Base-by-base conservation (phyloP, 2,113 vertebrate genomes). In the Hippocampus zosterae region DNA sequence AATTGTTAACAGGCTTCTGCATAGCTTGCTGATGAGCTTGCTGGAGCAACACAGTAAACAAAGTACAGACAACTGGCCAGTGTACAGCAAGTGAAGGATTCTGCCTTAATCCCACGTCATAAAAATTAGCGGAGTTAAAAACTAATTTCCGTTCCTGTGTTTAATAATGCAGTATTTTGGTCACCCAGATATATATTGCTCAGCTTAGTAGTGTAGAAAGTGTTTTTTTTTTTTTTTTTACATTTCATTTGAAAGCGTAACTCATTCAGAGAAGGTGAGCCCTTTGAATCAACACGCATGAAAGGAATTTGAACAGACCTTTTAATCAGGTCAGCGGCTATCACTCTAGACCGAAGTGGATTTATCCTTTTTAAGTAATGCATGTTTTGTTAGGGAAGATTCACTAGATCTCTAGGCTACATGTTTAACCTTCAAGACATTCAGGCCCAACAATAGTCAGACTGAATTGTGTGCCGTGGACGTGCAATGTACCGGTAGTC, bases 291-390 rank as follows among this genome's bases (percentile, higher is more conserved):
- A 37, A 55, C 19, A 60, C 19, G 50, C 50, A 66, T 59, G 46
- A 72, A 16, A 16, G 72, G 64, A 59, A 48, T 53, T 27, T 66
- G 72, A 70, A 74, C 42, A 67, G 61, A 62, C 48, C 52, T 44
- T 67, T 44, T 10, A 70, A 61, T 56, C 21, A 0, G 63, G 37
- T 66, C 59, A 71, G 53, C 59, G 50, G 67, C 3, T 27, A 48
- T 67, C 67, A 0, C 69, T 46, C 29, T 11, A 44, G 40, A 72
- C 41, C 37, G n/a, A 59, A 37, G 33, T 19, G 63, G 42, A 27
- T 29, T 59, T 44, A 82, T 69, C 68, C 69, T 25, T 73, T 73
- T 79, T 57, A 72, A 74, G 52, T 70, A 5, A 75, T 63, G 67
- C 15, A 48, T 8, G 33, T 69, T 48, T 71, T 84, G 69, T 80